A percentile compares a stretch with the other conserved stretches of the same genome.
phyloP scores from a whole-genome alignment of 2,797 vertebrate species.

The Hydrolagus colliei region DNA sequence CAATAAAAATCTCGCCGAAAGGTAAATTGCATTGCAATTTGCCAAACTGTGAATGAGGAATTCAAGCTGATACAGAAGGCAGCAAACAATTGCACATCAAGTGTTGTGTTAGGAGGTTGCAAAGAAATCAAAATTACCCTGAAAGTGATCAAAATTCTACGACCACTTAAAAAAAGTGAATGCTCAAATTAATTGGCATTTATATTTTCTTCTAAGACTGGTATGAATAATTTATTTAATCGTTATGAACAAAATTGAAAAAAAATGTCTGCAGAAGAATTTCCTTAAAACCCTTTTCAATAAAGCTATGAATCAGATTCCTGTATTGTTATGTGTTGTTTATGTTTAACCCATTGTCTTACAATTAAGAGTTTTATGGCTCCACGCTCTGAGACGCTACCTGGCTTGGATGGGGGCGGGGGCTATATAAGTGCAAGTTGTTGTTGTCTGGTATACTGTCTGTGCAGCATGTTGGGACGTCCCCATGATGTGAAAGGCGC shows the following conservation, averaged over 20 bases:
- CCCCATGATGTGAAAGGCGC: too few species aligned
- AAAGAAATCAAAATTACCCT: slow-evolving; percentile 14
- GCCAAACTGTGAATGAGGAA: background rate
- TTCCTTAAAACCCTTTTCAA: background rate
- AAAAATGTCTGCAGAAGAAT: background rate
- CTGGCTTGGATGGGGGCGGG: too few species aligned
- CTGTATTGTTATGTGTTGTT: too few species aligned
- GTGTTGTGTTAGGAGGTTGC: background rate
- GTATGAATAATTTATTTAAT: slow-evolving; percentile 23
- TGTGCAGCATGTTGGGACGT: too few species aligned
- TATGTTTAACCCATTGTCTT: too few species aligned
- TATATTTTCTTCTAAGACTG: background rate
- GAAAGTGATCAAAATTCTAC: slow-evolving; percentile 17
- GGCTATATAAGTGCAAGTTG: too few species aligned
- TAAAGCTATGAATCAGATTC: too few species aligned
- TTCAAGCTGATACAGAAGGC: background rate
- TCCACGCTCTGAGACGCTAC: too few species aligned
- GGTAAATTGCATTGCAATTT: background rate
- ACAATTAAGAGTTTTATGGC: too few species aligned
- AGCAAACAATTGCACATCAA: background rate
- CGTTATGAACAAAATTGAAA: background rate
- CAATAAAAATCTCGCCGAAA: background rate
- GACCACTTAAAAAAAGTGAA: background rate
- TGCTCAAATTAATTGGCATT: slow-evolving; percentile 9
- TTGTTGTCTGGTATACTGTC: too few species aligned